These are phyloP conservation scores for Vimba vimba DNA, from an alignment of 2,113 vertebrate genomes.

Conservation along the genomic window DNA sequence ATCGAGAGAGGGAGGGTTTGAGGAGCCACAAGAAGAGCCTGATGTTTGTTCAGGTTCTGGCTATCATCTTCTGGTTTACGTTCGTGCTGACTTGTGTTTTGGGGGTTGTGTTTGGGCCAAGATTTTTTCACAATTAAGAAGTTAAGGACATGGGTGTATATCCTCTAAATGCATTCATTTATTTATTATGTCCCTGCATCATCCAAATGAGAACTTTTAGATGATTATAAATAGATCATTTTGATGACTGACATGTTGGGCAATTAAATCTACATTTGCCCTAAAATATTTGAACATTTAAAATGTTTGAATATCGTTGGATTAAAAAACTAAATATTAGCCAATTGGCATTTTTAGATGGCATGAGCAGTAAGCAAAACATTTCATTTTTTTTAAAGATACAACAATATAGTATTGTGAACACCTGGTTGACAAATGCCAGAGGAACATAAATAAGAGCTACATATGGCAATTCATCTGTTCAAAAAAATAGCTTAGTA, in stretches of 20 bases:
- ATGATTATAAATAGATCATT: neutral
- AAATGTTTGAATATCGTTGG: neutral
- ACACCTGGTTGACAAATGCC: neutral
- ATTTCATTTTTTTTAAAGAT: too few relatives aligned
- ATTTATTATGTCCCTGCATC: neutral
- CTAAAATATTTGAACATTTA: neutral
- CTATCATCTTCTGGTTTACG: conserved; percentile 74
- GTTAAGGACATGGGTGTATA: neutral
- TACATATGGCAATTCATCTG: too few relatives aligned
- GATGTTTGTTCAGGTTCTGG: conserved; percentile 73
- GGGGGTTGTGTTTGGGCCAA: conserved; percentile 73
- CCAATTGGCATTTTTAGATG: too few relatives aligned
- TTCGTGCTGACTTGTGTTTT: conserved; percentile 76
- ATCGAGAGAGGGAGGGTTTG: conserved; percentile 58
- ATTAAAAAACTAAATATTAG: too few relatives aligned
- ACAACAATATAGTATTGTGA: neutral
- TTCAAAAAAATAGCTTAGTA: too few relatives aligned
- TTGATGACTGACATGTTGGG: neutral
- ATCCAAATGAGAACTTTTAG: neutral
- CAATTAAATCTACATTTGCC: neutral
- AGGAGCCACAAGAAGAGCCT: conserved; percentile 66
- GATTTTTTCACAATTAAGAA: conserved; percentile 62
- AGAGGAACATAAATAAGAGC: neutral
- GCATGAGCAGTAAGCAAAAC: too few relatives aligned
- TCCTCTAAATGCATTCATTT: neutral